Evolutionary conservation across 2,797 vertebrate species (phyloP).

Genomic region (Distichodus sexfasciatus): DNA sequence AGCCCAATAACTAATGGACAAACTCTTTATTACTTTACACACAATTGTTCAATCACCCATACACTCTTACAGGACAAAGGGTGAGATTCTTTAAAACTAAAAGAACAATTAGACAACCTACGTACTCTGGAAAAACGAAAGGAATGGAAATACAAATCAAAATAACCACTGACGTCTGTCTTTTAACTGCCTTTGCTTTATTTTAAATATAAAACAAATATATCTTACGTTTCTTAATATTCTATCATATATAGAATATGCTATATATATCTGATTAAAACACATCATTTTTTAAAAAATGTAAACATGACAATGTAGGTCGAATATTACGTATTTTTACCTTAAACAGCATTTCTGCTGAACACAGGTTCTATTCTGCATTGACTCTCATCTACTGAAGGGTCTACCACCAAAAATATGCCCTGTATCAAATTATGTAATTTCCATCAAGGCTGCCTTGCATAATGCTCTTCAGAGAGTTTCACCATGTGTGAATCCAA

Average conservation of each 20-base stretch:
- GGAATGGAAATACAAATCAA: no score
- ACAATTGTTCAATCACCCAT: background rate
- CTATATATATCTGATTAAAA: no score
- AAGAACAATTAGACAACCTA: no score
- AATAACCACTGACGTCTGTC: no score
- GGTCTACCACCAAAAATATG: background rate
- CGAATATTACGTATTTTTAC: no score
- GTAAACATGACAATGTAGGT: no score
- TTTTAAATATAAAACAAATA: no score
- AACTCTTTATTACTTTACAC: background rate
- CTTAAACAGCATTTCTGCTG: background rate
- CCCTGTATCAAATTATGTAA: slow-evolving; percentile 25
- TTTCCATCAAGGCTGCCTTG: slow-evolving; percentile 10
- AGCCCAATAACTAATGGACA: background rate
- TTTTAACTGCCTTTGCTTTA: no score
- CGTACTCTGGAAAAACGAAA: no score
- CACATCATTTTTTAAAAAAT: no score
- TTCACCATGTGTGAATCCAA: slow-evolving; percentile 10
- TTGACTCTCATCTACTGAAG: slow-evolving; percentile 21
- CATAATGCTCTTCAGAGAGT: slow-evolving; percentile 22
- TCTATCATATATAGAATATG: no score
- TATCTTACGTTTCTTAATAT: no score
- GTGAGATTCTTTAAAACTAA: background rate
- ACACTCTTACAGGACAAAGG: background rate
- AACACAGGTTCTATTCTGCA: slow-evolving; percentile 1